Percentiles rank a stretch among this genome's conserved stretches.
Evolutionary conservation across 2,797 vertebrate genomes (phyloP).

Genomic region (Sebastes iracundus): DNA sequence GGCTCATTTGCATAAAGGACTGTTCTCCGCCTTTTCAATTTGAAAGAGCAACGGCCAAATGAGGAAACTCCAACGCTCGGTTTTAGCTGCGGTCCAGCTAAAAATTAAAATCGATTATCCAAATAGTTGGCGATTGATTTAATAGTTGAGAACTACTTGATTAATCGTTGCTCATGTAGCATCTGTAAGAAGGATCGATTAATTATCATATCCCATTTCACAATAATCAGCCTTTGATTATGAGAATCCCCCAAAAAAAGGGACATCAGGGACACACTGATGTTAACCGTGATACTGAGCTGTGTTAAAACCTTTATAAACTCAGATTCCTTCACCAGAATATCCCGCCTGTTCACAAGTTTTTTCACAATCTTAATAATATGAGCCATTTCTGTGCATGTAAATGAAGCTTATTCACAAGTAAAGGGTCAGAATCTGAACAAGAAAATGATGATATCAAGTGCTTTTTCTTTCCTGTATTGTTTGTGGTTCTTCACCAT

Average conservation of each 20-base stretch:
- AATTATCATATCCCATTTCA: conserved; percentile 10
- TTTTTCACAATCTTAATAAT: background rate
- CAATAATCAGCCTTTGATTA: conserved; percentile 7
- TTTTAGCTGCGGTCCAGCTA: too few species aligned
- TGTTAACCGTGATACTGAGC: background rate
- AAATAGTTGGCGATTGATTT: too few species aligned
- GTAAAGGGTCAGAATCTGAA: conserved; percentile 40
- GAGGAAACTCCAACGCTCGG: too few species aligned
- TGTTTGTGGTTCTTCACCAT: conserved; percentile 31
- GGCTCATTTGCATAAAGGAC: too few species aligned
- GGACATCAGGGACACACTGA: conserved; percentile 2
- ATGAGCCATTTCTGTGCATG: conserved; percentile 44
- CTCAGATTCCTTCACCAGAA: conserved; percentile 1
- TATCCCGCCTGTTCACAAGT: background rate
- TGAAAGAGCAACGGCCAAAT: too few species aligned
- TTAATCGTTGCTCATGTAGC: too few species aligned
- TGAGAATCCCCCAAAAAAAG: background rate
- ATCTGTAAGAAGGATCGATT: background rate
- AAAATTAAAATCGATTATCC: too few species aligned
- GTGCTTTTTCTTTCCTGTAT: conserved; percentile 40
- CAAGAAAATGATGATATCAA: conserved; percentile 23
- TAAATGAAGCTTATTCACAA: conserved; percentile 37
- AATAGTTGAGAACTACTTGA: too few species aligned
- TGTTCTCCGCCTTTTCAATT: too few species aligned
- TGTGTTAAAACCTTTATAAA: background rate